A percentile compares a stretch with the other conserved stretches of the same genome.
Evolutionary conservation across 2,888 invertebrate species (phyloP).

Genomic region (Steinernema hermaphroditum): DNA sequence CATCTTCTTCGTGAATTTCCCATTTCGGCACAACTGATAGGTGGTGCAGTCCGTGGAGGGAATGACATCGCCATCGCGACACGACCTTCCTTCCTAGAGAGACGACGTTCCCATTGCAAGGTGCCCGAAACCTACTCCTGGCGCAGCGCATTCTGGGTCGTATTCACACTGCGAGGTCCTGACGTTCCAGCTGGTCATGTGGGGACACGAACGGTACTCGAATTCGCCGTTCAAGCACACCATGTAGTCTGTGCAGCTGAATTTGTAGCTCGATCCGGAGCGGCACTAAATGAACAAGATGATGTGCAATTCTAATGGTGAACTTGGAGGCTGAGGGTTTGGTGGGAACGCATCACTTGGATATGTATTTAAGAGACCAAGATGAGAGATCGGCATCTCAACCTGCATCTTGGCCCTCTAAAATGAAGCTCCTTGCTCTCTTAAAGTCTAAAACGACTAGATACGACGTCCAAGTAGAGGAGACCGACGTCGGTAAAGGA

Average conservation of each 20-base stretch:
- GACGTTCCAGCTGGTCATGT: neutral
- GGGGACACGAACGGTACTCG: conserved; percentile 16
- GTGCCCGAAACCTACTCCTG: neutral
- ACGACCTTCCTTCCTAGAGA: neutral
- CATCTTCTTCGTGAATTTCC: neutral
- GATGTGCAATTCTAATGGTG: too few relatives aligned
- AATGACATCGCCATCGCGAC: neutral
- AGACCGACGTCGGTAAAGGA: too few relatives aligned
- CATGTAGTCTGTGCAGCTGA: conserved; percentile 23
- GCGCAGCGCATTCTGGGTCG: neutral
- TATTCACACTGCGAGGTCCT: conserved; percentile 3
- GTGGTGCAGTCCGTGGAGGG: neutral
- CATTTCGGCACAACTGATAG: neutral
- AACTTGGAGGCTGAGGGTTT: too few relatives aligned
- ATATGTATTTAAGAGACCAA: too few relatives aligned
- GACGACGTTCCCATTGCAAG: neutral
- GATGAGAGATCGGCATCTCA: too few relatives aligned
- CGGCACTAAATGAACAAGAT: neutral
- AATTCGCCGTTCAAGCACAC: neutral
- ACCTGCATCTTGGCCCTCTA: too few relatives aligned
- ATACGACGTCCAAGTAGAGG: too few relatives aligned
- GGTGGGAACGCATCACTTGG: too few relatives aligned
- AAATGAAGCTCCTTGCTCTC: too few relatives aligned
- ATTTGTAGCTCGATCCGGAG: neutral
- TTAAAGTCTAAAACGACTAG: too few relatives aligned